Conservation (phyloP, 2,888 invertebrate genomes). For the Trimorus sp. region DNA sequence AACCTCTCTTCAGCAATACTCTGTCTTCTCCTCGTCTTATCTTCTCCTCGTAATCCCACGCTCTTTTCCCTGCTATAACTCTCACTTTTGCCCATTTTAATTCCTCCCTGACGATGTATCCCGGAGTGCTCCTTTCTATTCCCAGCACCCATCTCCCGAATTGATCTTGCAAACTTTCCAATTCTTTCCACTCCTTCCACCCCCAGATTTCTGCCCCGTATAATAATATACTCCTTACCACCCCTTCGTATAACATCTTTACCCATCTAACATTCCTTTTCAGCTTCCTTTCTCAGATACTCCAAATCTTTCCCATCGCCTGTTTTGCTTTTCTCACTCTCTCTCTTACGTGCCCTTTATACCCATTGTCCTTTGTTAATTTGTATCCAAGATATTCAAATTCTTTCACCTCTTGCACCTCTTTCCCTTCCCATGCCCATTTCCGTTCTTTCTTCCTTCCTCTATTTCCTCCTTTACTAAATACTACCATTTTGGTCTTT, state of each 20-base stretch:
- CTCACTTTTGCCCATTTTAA: conserved; percentile 14
- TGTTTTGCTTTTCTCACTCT: too few relatives aligned
- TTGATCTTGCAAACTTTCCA: conserved; percentile 12
- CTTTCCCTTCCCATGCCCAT: conserved; percentile 12
- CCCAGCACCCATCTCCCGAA: conserved; percentile 15
- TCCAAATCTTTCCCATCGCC: too few relatives aligned
- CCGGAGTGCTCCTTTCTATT: too few relatives aligned
- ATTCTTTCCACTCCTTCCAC: background rate
- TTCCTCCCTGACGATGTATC: too few relatives aligned
- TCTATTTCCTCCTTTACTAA: conserved; percentile 5
- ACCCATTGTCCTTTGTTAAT: background rate
- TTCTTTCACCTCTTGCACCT: conserved; percentile 10
- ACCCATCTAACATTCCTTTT: conserved; percentile 1
- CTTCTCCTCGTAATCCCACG: conserved; percentile 15
- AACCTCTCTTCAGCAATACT: background rate
- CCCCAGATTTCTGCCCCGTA: too few relatives aligned
- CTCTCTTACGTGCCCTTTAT: conserved; percentile 11
- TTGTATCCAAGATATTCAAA: conserved; percentile 9
- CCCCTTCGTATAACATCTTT: background rate
- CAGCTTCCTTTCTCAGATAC: conserved; percentile 1
- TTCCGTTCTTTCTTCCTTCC: conserved; percentile 8
- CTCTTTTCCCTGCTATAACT: conserved; percentile 3
- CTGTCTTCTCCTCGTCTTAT: background rate
- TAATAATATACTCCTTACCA: conserved; percentile 5
- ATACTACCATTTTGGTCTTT: conserved; percentile 25